Evolutionary conservation across 2,797 vertebrate species (phyloP), one percentile per base, ranked within the genome.

Genomic region (Pelodytes ibericus): DNA sequence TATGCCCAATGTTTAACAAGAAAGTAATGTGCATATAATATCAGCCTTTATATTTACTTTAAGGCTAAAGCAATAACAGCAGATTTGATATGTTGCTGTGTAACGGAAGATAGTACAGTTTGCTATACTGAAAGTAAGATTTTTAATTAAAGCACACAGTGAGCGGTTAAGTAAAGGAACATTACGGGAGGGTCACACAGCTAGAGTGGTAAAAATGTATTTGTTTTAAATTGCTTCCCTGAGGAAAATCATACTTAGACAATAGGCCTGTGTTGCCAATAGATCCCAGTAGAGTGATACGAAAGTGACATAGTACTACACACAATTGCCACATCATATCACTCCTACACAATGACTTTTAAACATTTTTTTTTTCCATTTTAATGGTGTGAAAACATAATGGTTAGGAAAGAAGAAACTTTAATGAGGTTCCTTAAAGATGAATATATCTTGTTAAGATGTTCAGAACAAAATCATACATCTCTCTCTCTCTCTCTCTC

Each of bases 131-230:
- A 27, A 64, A 47, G 68, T 72, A 77, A 65, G 68, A 77, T 71
- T 77, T 77, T 77, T 77, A 77, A 72, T 78, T 78, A 78, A 78
- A 78, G 63, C 62, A 60, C 75, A 78, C 75, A 78, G 75, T 61
- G 41, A 78, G 69, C 22, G 70, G 75, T 72, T 72, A 78, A 78
- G 75, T 72, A 78, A 72, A 72, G 75, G 75, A 41, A 72, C 75
- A 78, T 78, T 72, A 78, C 72, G 56, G 30, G 75, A 77, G 62
- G 67, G 41, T 66, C 70, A 72, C 75, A 78, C 75, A 72, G 75
- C 69, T 60, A 67, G 75, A 72, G 22, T 67, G 69, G 69, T 67
- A 67, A 72, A 41, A 72, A 78, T 72, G 62, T 72, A 78, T 72
- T 72, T 71, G 70, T 72, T 78, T 78, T 78, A 72, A 78, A 78